phyloP scores from a whole-genome alignment of 2,797 vertebrate species.

The Knipowitschia caucasica region DNA sequence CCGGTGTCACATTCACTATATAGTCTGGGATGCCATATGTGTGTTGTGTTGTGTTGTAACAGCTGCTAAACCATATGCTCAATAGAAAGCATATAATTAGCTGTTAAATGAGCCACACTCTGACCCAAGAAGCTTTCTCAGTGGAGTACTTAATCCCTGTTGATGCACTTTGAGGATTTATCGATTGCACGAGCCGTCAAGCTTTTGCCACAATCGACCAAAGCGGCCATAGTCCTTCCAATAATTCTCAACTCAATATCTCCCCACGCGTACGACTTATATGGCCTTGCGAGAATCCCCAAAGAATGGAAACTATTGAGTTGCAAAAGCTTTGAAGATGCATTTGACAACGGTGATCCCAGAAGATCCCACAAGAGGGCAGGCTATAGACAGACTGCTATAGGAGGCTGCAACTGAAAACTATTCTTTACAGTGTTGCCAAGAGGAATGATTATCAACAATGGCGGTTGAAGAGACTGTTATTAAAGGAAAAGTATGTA shows the following conservation, averaged over 20 bases:
- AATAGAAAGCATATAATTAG: slow-evolving; percentile 70
- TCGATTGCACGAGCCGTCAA: slow-evolving; percentile 59
- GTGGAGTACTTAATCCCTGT: slow-evolving; percentile 63
- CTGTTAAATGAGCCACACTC: slow-evolving; percentile 59
- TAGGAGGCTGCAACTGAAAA: neutral
- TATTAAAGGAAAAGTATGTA: too few relatives aligned
- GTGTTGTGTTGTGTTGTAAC: slow-evolving; percentile 46
- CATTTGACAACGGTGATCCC: slow-evolving; percentile 31
- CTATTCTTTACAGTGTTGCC: slow-evolving; percentile 40
- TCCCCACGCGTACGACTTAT: slow-evolving; percentile 15
- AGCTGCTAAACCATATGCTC: slow-evolving; percentile 57
- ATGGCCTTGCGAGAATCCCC: slow-evolving; percentile 21
- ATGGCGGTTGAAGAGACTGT: slow-evolving; percentile 59
- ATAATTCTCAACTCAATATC: slow-evolving; percentile 27
- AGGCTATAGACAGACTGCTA: neutral
- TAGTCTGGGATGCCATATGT: slow-evolving; percentile 23
- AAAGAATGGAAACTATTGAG: slow-evolving; percentile 17
- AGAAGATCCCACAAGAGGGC: slow-evolving; percentile 24
- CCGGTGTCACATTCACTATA: slow-evolving; percentile 22
- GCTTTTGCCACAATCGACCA: slow-evolving; percentile 58
- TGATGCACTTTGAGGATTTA: slow-evolving; percentile 67
- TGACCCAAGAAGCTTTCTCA: slow-evolving; percentile 54
- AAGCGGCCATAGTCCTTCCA: slow-evolving; percentile 27
- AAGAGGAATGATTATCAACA: too few relatives aligned
- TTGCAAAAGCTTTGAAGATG: slow-evolving; percentile 31